Conservation (phyloP, 2,888 invertebrate genomes). For the Cordilura impudica region DNA sequence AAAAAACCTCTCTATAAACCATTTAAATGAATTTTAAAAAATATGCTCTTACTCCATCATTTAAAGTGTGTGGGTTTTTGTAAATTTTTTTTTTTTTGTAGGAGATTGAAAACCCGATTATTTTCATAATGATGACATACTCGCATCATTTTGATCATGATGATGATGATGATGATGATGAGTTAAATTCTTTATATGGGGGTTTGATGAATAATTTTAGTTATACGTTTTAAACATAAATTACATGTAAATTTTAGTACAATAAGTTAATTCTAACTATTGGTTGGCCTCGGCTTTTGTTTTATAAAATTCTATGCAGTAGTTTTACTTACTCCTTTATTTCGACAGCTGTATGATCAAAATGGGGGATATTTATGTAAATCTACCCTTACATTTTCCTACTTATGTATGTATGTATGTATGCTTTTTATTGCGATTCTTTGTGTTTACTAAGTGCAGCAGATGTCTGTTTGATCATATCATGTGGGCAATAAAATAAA, state of each 20-base stretch:
- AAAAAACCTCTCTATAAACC: neutral
- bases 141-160: too few species aligned
- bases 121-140: neutral
- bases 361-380: constrained; percentile 30
- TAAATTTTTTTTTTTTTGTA: neutral
- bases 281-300: too few species aligned
- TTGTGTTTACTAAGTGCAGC: constrained; percentile 22
- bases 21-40: neutral
- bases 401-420: constrained; percentile 2
- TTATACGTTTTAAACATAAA: too few species aligned
- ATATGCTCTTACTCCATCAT: too few species aligned
- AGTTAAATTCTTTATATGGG: constrained; percentile 25
- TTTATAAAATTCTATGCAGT: constrained; percentile 18
- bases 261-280: too few species aligned
- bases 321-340: constrained; percentile 15
- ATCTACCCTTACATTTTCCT: constrained; percentile 44
- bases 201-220: constrained; percentile 28
- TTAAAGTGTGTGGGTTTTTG: neutral
- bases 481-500: constrained; percentile 48
- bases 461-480: constrained; percentile 29
- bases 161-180: neutral
- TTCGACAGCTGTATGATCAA: constrained; percentile 30
- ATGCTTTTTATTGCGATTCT: neutral
- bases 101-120: neutral
- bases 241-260: neutral